Conservation (phyloP, 2,888 invertebrate species). For the Xestia ashworthii region DNA sequence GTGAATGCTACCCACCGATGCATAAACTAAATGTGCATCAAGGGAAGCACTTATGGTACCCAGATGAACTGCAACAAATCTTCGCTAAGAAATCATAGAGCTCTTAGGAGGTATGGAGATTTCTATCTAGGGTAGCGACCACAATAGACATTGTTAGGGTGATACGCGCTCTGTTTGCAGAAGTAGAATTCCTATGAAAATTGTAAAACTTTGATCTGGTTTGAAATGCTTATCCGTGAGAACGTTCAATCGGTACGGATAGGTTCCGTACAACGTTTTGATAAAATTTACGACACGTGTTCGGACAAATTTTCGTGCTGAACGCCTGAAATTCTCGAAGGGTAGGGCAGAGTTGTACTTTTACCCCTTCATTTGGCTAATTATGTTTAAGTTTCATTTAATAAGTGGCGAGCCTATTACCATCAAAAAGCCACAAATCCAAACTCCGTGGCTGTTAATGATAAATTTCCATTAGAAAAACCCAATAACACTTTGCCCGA, state of each 20-base stretch:
- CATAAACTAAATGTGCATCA: slow-evolving; percentile 56
- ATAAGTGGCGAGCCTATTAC: no score
- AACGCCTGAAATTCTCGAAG: background rate
- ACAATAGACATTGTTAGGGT: slow-evolving; percentile 29
- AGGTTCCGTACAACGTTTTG: background rate
- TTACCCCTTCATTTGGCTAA: no score
- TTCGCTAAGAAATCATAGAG: slow-evolving; percentile 54
- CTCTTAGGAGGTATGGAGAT: slow-evolving; percentile 48
- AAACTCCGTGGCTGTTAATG: no score
- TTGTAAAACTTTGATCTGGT: slow-evolving; percentile 9
- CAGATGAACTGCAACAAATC: slow-evolving; percentile 60
- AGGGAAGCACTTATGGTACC: slow-evolving; percentile 59
- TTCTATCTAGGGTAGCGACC: slow-evolving; percentile 29
- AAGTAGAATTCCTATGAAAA: slow-evolving; percentile 13
- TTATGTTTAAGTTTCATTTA: no score
- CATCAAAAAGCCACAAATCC: no score
- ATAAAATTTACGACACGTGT: background rate
- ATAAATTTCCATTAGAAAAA: no score
- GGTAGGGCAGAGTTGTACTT: no score
- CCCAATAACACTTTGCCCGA: no score
- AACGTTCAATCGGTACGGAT: background rate
- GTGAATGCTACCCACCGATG: slow-evolving; percentile 43
- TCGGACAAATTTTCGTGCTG: background rate
- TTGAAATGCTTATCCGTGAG: slow-evolving; percentile 11
- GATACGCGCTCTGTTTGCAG: slow-evolving; percentile 8